phyloP scores from a whole-genome alignment of 2,113 vertebrate genomes.

The Arenaria interpres region DNA sequence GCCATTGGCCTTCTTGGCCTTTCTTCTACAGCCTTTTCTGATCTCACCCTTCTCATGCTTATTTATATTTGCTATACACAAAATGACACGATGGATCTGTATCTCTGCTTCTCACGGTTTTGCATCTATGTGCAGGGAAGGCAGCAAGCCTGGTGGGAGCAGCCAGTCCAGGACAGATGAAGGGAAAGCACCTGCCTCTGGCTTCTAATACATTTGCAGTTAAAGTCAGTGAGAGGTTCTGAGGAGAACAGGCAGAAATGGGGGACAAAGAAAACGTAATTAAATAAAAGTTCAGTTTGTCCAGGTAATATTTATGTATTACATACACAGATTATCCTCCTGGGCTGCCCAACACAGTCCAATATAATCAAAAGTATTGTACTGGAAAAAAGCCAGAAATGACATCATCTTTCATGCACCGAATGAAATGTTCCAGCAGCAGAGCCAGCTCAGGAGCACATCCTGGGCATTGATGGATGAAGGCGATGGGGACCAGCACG shows the following conservation, averaged over 20 bases:
- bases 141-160: background rate
- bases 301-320: background rate
- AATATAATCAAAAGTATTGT: background rate
- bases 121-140: background rate
- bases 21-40: background rate
- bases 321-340: background rate
- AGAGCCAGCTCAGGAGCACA: background rate
- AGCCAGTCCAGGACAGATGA: background rate
- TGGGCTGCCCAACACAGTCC: background rate
- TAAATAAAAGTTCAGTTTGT: background rate
- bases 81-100: background rate
- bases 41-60: background rate
- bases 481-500: background rate
- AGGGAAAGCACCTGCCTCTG: background rate
- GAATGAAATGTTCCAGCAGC: constrained; percentile 17
- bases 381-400: constrained; percentile 34
- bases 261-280: background rate
- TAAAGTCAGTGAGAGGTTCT: background rate
- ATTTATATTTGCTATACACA: background rate
- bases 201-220: background rate
- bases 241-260: background rate
- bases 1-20: too few relatives aligned
- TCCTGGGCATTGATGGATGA: rapidly evolving
- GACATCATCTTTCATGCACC: background rate
- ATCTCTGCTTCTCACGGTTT: background rate